Evolutionary conservation across 2,888 invertebrate species (phyloP), one percentile per base, ranked within the genome.

Genomic region (Torymus texanus): DNA sequence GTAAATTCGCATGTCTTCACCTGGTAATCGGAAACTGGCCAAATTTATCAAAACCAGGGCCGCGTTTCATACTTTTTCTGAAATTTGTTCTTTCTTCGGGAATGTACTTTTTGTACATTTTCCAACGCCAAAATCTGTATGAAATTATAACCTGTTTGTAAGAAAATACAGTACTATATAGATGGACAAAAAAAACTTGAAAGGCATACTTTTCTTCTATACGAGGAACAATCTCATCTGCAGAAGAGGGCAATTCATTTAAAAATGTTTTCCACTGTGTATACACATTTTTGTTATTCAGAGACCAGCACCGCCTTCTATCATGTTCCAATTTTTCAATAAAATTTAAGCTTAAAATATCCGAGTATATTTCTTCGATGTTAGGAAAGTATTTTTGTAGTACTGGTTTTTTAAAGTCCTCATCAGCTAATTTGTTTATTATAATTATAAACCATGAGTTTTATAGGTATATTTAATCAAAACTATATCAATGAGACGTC

Each of bases 101-200:
- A n/a, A 65, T 16, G 16, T 84, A 84, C 68, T 77, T 80, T 58
- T 79, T 76, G 53, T 79, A 83, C 55, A 73, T 78, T 75, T 82
- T 82, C 82, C 83, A 84, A 13, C 79, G 79, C 82, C 83, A 84
- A 78, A 58, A 82, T 73, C 84, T 84, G 24, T 16, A 41, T 62
- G n/a, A 50, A 68, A 61, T 55, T 13, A 68, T 61, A 18, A 72
- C 29, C 1, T 5, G 29, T 29, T 29, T 29, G 2, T 29, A 4
- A 29, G 29, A 29, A 29, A 29, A 29, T 29, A 29, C 29, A 29
- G 2, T 29, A 29, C 5, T 29, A 5, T 24, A 24, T 29, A 29
- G 4, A 29, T 29, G 3, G 3, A 29, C 29, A 29, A 29, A 29
- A 29, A 29, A 29, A 29, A 29, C 29, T 5, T 29, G 5, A 29